A percentile compares a stretch with the other conserved stretches of the same genome.
These are phyloP conservation scores for Hypsibius dujardini DNA, from an alignment of 1,140 invertebrate species.

Conservation along the genomic window DNA sequence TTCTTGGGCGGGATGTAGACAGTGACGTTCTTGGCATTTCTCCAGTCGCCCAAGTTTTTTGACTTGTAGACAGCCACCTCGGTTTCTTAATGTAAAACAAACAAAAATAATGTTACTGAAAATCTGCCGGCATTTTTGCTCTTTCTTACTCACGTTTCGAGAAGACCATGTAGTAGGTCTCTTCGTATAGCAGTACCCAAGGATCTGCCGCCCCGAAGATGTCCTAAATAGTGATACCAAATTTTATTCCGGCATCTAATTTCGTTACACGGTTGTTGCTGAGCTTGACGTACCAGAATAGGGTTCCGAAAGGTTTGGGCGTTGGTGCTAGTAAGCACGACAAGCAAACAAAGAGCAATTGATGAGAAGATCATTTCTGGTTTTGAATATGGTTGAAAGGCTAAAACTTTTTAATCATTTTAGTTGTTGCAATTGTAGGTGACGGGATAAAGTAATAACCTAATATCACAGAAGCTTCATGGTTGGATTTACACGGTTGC, in stretches of 20 bases:
- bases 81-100: neutral
- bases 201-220: neutral
- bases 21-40: neutral
- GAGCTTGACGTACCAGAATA: neutral
- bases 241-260: neutral
- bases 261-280: neutral
- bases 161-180: neutral
- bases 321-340: too few relatives aligned
- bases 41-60: neutral
- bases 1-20: neutral
- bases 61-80: neutral
- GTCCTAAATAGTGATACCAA: neutral
- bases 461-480: too few relatives aligned
- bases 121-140: neutral
- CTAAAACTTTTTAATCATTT: too few relatives aligned
- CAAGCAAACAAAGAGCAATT: too few relatives aligned
- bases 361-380: too few relatives aligned
- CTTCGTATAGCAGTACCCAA: neutral
- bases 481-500: too few relatives aligned
- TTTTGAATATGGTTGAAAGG: too few relatives aligned
- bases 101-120: neutral
- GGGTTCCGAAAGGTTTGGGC: conserved; percentile 3
- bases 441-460: too few relatives aligned
- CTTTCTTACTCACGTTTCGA: too few relatives aligned
- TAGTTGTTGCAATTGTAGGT: too few relatives aligned